Percentiles rank a stretch among this genome's conserved stretches.
phyloP scores from a whole-genome alignment of 1,140 invertebrate genomes.

The Elymnias hypermnestra region DNA sequence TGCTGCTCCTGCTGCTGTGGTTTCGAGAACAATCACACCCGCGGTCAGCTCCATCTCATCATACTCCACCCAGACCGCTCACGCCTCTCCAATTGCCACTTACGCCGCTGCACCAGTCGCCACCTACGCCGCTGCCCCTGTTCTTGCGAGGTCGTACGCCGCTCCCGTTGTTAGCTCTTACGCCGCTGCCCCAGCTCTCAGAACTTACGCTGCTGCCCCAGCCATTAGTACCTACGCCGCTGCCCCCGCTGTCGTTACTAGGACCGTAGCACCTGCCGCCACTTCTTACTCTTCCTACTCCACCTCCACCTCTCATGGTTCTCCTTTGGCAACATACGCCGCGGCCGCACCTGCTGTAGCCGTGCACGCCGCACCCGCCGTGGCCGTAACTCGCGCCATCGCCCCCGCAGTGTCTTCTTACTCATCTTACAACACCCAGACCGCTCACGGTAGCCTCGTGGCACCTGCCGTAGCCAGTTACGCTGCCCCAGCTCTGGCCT shows the following conservation, averaged over 20 bases:
- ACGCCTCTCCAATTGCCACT: constrained; percentile 28
- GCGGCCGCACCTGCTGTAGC: constrained; percentile 29
- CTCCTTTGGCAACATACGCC: constrained; percentile 30
- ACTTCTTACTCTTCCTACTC: constrained; percentile 43
- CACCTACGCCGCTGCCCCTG: constrained; percentile 31
- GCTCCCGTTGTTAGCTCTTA: constrained; percentile 28
- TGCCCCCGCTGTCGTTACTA: constrained; percentile 28
- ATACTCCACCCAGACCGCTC: constrained; percentile 38
- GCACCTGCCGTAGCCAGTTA: constrained; percentile 22
- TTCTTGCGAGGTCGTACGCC: too few species aligned
- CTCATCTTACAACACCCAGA: constrained; percentile 21
- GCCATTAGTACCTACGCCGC: too few species aligned
- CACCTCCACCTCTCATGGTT: constrained; percentile 36
- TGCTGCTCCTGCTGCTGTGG: constrained; percentile 23
- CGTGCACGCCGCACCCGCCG: constrained; percentile 23
- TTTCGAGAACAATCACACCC: constrained; percentile 30
- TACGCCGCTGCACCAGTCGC: constrained; percentile 30
- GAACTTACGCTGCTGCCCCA: too few species aligned
- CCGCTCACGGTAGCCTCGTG: constrained; percentile 22
- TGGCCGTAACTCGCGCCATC: constrained; percentile 24
- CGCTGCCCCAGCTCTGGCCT: constrained; percentile 27
- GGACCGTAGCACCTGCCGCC: constrained; percentile 36
- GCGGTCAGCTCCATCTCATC: constrained; percentile 36
- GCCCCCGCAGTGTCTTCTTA: constrained; percentile 30
- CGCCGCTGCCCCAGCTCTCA: too few species aligned